A percentile compares a stretch with the other conserved stretches of the same genome.
Evolutionary conservation across 92 coral and sea anemone species (phyloP).

Genomic region (Palythoa grandiflora): DNA sequence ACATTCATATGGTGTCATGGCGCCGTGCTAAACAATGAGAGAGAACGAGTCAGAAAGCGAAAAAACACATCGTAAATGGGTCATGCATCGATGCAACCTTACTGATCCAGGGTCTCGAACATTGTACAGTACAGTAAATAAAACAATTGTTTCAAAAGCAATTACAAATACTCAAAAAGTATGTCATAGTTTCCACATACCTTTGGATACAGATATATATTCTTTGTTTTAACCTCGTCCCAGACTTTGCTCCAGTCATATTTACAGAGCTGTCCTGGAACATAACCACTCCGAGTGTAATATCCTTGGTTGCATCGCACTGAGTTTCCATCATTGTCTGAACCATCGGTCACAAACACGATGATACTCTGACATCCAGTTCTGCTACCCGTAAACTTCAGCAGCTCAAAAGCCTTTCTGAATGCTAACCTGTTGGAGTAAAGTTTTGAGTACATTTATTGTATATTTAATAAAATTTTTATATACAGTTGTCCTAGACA

Average conservation of each 20-base stretch:
- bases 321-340: conserved; percentile 94
- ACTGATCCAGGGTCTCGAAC: too few species aligned
- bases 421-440: conserved; percentile 77
- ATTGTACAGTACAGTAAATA: not conserved
- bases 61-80: too few species aligned
- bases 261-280: conserved; percentile 91
- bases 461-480: too few species aligned
- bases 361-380: conserved; percentile 98
- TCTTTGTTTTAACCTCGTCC: conserved; percentile 84
- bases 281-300: conserved; percentile 98
- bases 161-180: not conserved
- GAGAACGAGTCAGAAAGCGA: too few species aligned
- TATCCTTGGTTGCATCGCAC: conserved; percentile 95
- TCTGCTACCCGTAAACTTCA: conserved; percentile 74
- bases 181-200: conserved; percentile 33
- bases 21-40: too few species aligned
- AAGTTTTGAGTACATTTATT: not conserved
- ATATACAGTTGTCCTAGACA: too few species aligned
- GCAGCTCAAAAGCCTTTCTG: conserved; percentile 85
- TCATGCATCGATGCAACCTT: too few species aligned
- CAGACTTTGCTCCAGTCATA: conserved; percentile 96
- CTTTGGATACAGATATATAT: conserved; percentile 82
- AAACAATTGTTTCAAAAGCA: not conserved
- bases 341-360: conserved; percentile 94
- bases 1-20: too few species aligned